Evolutionary conservation across 2,797 vertebrate species (phyloP).

Genomic region (Muscicapa striata): DNA sequence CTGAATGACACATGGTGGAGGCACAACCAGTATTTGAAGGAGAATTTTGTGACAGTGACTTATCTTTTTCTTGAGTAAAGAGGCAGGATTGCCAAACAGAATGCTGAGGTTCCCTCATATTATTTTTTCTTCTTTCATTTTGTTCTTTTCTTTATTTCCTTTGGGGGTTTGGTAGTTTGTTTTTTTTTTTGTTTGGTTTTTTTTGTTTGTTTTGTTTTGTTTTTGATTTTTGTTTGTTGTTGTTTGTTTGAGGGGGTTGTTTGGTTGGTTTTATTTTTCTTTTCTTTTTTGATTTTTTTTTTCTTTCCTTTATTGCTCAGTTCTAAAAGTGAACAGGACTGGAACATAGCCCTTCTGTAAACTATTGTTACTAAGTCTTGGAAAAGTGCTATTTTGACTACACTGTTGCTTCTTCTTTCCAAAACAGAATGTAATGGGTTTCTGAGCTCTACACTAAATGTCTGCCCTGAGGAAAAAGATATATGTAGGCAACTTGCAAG

Average conservation of each 20-base stretch:
- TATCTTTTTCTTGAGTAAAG: background rate
- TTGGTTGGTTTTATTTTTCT: background rate
- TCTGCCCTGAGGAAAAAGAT: background rate
- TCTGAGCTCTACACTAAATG: background rate
- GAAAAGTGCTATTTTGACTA: background rate
- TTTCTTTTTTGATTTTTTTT: too few species aligned
- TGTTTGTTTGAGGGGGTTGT: background rate
- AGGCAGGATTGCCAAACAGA: background rate
- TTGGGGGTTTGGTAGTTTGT: background rate
- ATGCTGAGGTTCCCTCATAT: background rate
- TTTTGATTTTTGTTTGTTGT: too few species aligned
- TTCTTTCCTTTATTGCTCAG: background rate
- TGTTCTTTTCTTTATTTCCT: background rate
- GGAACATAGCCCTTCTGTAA: background rate
- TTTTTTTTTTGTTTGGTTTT: too few species aligned
- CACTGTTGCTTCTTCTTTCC: background rate
- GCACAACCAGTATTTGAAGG: background rate
- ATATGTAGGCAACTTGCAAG: background rate
- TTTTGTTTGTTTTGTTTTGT: too few species aligned
- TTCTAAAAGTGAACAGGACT: background rate
- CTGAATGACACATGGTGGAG: slow-evolving; percentile 11
- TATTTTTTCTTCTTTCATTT: background rate
- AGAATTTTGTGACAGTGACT: slow-evolving; percentile 38
- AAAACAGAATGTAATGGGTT: background rate
- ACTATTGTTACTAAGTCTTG: background rate